Conservation (phyloP, 2,797 vertebrate genomes). For the Notoglanidium macrostoma region DNA sequence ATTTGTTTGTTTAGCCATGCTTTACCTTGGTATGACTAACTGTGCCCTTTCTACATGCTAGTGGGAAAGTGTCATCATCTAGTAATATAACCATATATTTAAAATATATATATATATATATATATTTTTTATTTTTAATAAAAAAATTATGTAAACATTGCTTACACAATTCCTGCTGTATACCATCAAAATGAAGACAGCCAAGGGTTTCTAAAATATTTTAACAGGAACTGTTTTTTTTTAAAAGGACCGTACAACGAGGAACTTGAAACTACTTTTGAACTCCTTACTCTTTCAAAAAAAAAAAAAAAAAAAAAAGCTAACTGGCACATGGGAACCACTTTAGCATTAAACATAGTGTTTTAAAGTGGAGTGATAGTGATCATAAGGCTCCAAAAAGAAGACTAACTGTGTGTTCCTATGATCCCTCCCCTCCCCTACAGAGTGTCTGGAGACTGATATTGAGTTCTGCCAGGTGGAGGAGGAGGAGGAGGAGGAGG, state of each 20-base stretch:
- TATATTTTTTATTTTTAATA: no score
- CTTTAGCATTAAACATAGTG: constrained; percentile 46
- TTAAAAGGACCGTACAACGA: constrained; percentile 36
- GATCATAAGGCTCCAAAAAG: constrained; percentile 53
- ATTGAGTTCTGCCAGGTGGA: constrained; percentile 65
- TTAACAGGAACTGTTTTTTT: constrained; percentile 38
- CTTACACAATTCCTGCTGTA: constrained; percentile 42
- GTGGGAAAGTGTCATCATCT: constrained; percentile 1
- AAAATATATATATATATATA: no score
- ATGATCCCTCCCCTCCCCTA: constrained; percentile 61
- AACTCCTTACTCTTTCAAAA: constrained; percentile 43
- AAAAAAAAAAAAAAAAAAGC: constrained; percentile 8
- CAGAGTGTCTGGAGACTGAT: constrained; percentile 71
- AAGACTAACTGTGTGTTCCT: constrained; percentile 60
- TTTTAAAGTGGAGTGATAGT: constrained; percentile 55
- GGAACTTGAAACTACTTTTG: constrained; percentile 54
- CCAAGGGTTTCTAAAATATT: constrained; percentile 32
- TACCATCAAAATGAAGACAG: constrained; percentile 42
- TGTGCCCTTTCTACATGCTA: not conserved
- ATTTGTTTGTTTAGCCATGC: not conserved
- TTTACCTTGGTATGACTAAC: not conserved
- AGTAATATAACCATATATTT: not conserved
- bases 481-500: constrained; percentile 56
- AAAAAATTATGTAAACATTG: not conserved
- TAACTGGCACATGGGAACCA: constrained; percentile 51